These are phyloP conservation scores for Euplagia quadripunctaria DNA, from an alignment of 2,888 invertebrate genomes.

Conservation along the genomic window DNA sequence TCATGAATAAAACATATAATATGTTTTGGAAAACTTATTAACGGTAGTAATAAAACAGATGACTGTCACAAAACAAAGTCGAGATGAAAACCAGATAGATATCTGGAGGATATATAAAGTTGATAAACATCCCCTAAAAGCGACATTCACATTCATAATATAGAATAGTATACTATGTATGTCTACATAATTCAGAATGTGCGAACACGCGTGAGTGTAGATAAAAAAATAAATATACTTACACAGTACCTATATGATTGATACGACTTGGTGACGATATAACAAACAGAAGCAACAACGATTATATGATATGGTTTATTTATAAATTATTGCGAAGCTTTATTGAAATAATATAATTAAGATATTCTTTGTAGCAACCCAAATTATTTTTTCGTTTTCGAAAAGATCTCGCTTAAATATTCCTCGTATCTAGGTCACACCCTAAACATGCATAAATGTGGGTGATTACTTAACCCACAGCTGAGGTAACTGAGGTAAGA, in stretches of 20 bases:
- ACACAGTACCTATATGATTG: too few species aligned
- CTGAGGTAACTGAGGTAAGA: slow-evolving; percentile 18
- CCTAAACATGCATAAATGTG: slow-evolving; percentile 22
- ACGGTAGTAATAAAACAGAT: neutral
- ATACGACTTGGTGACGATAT: too few species aligned
- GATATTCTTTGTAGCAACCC: neutral
- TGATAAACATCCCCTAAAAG: neutral
- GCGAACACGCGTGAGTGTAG: too few species aligned
- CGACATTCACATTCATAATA: too few species aligned
- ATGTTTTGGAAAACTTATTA: neutral
- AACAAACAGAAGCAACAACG: too few species aligned
- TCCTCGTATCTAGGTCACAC: slow-evolving; percentile 12
- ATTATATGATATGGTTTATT: neutral
- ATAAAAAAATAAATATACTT: too few species aligned
- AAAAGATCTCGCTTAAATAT: slow-evolving; percentile 9
- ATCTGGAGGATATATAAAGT: neutral
- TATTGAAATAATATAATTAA: neutral
- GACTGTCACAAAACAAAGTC: neutral
- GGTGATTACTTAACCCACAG: slow-evolving; percentile 21
- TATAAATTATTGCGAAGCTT: neutral
- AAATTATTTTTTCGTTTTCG: neutral
- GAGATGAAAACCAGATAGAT: neutral
- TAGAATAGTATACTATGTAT: too few species aligned
- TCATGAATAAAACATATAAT: too few species aligned
- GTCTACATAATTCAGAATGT: neutral